phyloP scores from a whole-genome alignment of 1,140 invertebrate genomes.

The Bombus confusus region DNA sequence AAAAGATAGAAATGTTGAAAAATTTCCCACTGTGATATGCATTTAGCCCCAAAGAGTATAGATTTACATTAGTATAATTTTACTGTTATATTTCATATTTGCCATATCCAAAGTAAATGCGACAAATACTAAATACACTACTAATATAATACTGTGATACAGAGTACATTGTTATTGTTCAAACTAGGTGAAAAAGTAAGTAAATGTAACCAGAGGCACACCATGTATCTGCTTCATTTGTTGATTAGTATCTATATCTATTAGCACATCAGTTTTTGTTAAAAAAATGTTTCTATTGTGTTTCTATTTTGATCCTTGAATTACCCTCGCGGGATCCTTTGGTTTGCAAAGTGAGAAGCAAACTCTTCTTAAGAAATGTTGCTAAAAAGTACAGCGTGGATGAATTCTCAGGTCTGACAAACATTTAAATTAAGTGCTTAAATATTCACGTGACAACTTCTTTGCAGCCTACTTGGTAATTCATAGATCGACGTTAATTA shows the following conservation, averaged over 20 bases:
- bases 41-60: slow-evolving; percentile 83
- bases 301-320: slow-evolving; percentile 60
- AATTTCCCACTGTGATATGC: slow-evolving; percentile 82
- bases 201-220: slow-evolving; percentile 72
- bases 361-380: slow-evolving; percentile 52
- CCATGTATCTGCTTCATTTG: slow-evolving; percentile 71
- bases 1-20: slow-evolving; percentile 73
- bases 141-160: slow-evolving; percentile 82
- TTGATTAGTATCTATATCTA: slow-evolving; percentile 75
- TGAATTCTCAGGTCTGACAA: slow-evolving; percentile 74
- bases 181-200: slow-evolving; percentile 77
- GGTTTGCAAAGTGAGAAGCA: slow-evolving; percentile 62
- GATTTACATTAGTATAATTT: slow-evolving; percentile 82
- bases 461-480: slow-evolving; percentile 66
- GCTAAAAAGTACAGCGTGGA: slow-evolving; percentile 75
- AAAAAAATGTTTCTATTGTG: slow-evolving; percentile 56
- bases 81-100: slow-evolving; percentile 82
- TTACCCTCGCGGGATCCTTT: slow-evolving; percentile 61
- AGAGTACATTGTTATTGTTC: slow-evolving; percentile 81
- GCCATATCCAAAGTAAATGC: slow-evolving; percentile 81
- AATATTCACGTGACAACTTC: slow-evolving; percentile 75
- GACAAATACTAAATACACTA: slow-evolving; percentile 80
- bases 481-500: slow-evolving; percentile 51
- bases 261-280: slow-evolving; percentile 75
- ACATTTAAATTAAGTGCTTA: slow-evolving; percentile 71